Base-by-base conservation (phyloP, 2,888 invertebrate species). In the Chymomyza caudatula region DNA sequence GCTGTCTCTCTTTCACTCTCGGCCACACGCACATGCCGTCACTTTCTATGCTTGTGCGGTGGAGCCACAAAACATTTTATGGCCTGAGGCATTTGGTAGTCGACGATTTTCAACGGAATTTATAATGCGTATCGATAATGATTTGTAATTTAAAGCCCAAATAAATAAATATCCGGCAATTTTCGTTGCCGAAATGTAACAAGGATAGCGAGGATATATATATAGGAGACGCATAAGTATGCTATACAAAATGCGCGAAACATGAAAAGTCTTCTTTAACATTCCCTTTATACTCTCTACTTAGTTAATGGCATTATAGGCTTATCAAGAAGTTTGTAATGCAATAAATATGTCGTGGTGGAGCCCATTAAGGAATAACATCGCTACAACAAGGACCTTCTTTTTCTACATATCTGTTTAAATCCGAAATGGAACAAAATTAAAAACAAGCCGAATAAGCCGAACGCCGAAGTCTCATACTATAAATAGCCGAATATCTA, bases 61-160 rank as follows among this genome's bases (percentile, higher is more conserved):
- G 11, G 29, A 37, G 29, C 29, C 29, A 37, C 29, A 37, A 19
- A 17, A 43, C 20, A 56, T 56, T 47, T 47, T 20, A 56, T 19
- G 37, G 63, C 73, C 59, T 63, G 59, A 49, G 69, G 76, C 63
- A 43, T 25, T 43, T 56, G 51, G 53, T 19, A 17, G 37, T 49
- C 15, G 56, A 56, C 15, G 54, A 37, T 37, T 58, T 60, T 43
- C 47, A 60, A 17, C 42, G 29, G 71, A 74, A 82, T 76, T 66
- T 79, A 79, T 82, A 79, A 74, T 82, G 79, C 83, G 73, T 74
- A 85, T 82, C 85, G 79, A 79, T 79, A 82, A 82, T 85, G 83
- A 82, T 82, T 82, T 83, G 71, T 79, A 82, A 79, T 82, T 79
- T 77, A 77, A 79, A 71, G 82, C 74, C 59, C 71, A 76, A 68